Evolutionary conservation across 2,797 vertebrate species (phyloP), one percentile per base, ranked within the genome.

Genomic region (Enteromius fasciolatus): DNA sequence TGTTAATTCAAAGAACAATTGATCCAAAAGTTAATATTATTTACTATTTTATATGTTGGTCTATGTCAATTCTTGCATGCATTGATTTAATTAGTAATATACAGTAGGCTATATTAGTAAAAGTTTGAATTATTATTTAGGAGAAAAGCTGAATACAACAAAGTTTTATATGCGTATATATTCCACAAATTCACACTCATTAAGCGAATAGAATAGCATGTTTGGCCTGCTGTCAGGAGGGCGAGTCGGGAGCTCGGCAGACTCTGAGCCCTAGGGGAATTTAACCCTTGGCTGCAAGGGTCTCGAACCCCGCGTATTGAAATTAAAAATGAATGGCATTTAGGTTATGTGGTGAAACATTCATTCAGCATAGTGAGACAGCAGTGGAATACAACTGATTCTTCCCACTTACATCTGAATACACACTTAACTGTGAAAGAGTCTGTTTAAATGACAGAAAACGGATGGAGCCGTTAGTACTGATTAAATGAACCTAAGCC

Each of bases 381-480:
- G 3, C 46, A 72, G 15, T 31, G 69, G 67, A 69, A 9, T 69
- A 23, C 46, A 46, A 46, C 14, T 7, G 10, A 9, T 10, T 79
- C 39, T 7, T 18, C 23, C 12, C 20, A 20, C 15, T 20, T 64
- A 18, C 39, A 72, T 69, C 33, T 81, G 39, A 80, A 68, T 15
- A 28, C 14, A 59, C 33, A 44, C 57, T 25, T 44, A 44, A 61
- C 57, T 41, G 33, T 28, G 8, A 44, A 61, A 25, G 9, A 61
- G 15, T 14, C 39, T 11, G 23, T 46, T 64, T 86, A 81, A 87
- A 86, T 89, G 48, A 82, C 70, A 88, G 80, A 82, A 87, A 89
- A 88, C 83, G 86, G 84, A 85, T 46, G 50, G 83, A 76, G 84
- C 83, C 86, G 89, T 91, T 85, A 89, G 46, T 77, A 17, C 28